Percentiles rank a stretch among this genome's conserved stretches.
Evolutionary conservation across 2,888 invertebrate genomes (phyloP).

Genomic region (Andrena hattorfiana): DNA sequence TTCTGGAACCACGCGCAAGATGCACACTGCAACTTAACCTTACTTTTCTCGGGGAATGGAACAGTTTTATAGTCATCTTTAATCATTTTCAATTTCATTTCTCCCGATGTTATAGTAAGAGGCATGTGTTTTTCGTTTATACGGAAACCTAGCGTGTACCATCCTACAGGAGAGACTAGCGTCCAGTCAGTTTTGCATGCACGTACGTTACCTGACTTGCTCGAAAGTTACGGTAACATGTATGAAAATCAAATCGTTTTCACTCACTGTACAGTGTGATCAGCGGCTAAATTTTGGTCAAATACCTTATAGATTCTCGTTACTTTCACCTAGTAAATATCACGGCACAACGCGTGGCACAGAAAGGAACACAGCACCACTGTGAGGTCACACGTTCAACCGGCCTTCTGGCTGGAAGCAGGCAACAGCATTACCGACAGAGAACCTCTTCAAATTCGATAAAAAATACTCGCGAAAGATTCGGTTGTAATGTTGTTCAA

Average conservation of each 20-base stretch:
- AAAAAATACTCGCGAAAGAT: background rate
- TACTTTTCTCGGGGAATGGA: conserved; percentile 33
- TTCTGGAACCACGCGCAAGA: conserved; percentile 31
- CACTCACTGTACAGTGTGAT: background rate
- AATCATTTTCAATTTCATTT: conserved; percentile 9
- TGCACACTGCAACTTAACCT: conserved; percentile 65
- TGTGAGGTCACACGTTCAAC: conserved; percentile 74
- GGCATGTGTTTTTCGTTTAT: no score
- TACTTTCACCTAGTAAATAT: conserved; percentile 41
- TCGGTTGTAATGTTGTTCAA: no score
- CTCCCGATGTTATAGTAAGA: background rate
- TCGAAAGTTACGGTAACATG: background rate
- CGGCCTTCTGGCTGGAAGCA: conserved; percentile 56
- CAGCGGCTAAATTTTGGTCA: background rate
- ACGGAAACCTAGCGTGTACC: background rate
- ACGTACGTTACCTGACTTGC: conserved; percentile 37
- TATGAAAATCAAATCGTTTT: background rate
- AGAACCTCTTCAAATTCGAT: background rate
- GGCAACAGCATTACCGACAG: conserved; percentile 64
- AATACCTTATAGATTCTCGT: conserved; percentile 53
- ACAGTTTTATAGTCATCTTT: background rate
- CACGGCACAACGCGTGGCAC: conserved; percentile 75
- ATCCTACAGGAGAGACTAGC: background rate
- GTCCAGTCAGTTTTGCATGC: conserved; percentile 21
- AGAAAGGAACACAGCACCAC: conserved; percentile 65